A percentile compares a stretch with the other conserved stretches of the same genome.
Conservation (phyloP, 2,797 vertebrate genomes). For the Alcedo atthis region DNA sequence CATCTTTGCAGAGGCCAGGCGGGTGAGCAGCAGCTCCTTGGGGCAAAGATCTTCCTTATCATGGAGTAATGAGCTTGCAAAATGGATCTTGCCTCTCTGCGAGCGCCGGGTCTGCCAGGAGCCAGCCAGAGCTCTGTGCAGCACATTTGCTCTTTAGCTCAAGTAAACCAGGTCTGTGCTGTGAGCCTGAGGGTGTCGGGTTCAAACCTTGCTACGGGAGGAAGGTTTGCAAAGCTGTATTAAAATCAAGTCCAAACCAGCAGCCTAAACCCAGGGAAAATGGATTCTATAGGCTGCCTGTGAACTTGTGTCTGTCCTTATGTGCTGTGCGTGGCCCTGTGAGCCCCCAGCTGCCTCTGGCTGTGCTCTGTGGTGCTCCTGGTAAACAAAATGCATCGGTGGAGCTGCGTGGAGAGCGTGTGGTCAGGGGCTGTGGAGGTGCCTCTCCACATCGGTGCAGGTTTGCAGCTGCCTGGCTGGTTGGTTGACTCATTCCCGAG, state of each 20-base stretch:
- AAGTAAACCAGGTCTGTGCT: not conserved
- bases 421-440: not conserved
- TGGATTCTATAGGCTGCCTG: not conserved
- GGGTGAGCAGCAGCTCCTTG: not conserved
- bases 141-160: not conserved
- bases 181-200: not conserved
- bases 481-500: not conserved
- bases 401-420: not conserved
- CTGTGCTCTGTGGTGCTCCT: not conserved
- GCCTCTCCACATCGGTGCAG: slow-evolving; percentile 20
- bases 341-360: not conserved
- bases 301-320: not conserved
- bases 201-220: slow-evolving; percentile 1
- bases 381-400: not conserved
- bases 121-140: not conserved
- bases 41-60: not conserved
- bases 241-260: not conserved
- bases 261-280: not conserved
- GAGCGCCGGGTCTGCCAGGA: not conserved
- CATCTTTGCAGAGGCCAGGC: not conserved
- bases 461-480: slow-evolving; percentile 3
- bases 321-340: not conserved
- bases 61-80: not conserved
- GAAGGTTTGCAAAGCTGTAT: not conserved
- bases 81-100: not conserved